phyloP scores from a whole-genome alignment of 2,797 vertebrate species.

The Rhadinocentrus ornatus region DNA sequence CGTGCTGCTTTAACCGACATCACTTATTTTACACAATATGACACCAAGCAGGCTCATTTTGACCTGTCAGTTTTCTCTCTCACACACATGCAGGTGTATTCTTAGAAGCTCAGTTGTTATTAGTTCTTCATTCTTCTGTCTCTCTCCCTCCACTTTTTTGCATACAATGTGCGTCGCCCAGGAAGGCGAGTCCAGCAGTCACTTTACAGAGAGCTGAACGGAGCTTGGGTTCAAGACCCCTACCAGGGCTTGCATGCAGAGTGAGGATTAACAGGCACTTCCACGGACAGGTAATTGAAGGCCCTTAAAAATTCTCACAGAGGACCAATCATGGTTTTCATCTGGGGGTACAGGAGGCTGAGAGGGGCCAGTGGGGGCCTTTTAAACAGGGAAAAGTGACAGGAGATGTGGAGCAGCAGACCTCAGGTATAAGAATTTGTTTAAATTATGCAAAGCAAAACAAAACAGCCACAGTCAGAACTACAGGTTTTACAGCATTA shows the following conservation, averaged over 20 bases:
- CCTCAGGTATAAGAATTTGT: slow-evolving; percentile 25
- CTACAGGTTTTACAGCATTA: no score
- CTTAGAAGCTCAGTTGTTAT: not conserved
- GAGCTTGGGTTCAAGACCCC: slow-evolving; percentile 76
- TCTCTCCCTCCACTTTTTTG: slow-evolving; percentile 43
- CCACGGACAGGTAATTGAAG: slow-evolving; percentile 75
- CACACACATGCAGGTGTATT: slow-evolving; percentile 34
- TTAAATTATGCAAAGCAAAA: no score
- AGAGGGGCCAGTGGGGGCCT: slow-evolving; percentile 57
- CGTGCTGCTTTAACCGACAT: no score
- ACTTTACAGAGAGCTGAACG: slow-evolving; percentile 51
- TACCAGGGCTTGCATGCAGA: slow-evolving; percentile 74
- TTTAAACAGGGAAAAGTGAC: slow-evolving; percentile 35
- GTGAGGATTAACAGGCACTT: slow-evolving; percentile 57
- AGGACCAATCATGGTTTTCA: slow-evolving; percentile 74
- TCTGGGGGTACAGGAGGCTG: slow-evolving; percentile 47
- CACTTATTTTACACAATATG: no score
- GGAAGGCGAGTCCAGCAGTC: slow-evolving; percentile 46
- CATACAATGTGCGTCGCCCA: slow-evolving; percentile 56
- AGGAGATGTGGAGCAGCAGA: slow-evolving; percentile 46
- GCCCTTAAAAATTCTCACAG: slow-evolving; percentile 78
- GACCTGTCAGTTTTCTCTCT: no score
- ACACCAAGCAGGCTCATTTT: no score
- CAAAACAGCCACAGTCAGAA: no score
- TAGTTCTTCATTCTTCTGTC: not conserved